Evolutionary conservation across 2,113 vertebrate genomes (phyloP).

Genomic region (Lasiurus borealis): DNA sequence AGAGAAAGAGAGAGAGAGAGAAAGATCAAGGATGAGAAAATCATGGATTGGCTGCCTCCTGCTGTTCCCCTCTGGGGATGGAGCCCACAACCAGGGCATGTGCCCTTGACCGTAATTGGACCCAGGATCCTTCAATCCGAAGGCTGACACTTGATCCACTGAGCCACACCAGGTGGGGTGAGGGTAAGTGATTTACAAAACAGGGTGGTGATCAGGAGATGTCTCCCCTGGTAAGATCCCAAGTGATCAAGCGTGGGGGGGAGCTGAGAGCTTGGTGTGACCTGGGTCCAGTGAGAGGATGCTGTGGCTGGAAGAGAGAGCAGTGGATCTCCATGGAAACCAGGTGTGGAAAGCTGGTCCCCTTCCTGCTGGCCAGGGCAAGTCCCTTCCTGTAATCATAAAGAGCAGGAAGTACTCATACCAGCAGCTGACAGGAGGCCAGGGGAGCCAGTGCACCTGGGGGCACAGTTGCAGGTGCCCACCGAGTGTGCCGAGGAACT

Average conservation of each 20-base stretch:
- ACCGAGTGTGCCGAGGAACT: fast-evolving
- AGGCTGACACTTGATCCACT: too few species aligned
- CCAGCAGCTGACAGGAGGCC: background rate
- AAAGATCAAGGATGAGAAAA: too few species aligned
- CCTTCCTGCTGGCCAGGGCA: too few species aligned
- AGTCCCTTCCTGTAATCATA: background rate
- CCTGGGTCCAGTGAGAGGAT: background rate
- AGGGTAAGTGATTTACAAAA: background rate
- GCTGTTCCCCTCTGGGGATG: too few species aligned
- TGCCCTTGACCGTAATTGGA: too few species aligned
- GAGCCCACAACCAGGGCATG: too few species aligned
- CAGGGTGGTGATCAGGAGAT: background rate
- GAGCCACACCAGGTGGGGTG: too few species aligned
- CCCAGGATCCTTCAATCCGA: too few species aligned
- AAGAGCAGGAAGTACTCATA: background rate
- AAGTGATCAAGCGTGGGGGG: background rate
- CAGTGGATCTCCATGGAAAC: background rate
- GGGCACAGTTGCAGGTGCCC: background rate
- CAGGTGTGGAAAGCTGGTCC: background rate
- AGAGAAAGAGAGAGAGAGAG: too few species aligned
- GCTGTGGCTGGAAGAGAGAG: background rate
- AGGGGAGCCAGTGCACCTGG: background rate
- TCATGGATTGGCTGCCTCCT: too few species aligned
- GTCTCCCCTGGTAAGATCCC: too few species aligned
- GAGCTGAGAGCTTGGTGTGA: background rate